Evolutionary conservation across 1,140 invertebrate species (phyloP).

Genomic region (Saxidomus purpurata): DNA sequence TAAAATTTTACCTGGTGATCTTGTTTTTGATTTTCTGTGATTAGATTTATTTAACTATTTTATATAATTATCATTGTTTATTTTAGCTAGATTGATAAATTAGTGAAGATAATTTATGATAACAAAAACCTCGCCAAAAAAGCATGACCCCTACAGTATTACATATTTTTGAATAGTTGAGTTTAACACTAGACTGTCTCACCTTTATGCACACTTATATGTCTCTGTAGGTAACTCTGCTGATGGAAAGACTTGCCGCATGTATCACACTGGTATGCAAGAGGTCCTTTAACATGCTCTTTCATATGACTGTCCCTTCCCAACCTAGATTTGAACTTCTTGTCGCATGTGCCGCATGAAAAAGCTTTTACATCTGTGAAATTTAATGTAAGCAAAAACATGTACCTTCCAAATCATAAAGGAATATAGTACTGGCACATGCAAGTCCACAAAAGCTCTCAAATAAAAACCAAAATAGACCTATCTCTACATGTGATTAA

Average conservation of each 20-base stretch:
- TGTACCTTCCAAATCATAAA: background rate
- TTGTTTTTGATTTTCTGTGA: no score
- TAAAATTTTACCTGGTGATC: no score
- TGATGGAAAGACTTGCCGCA: slow-evolving; percentile 14
- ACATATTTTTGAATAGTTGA: no score
- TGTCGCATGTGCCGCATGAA: background rate
- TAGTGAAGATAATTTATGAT: no score
- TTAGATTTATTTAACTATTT: no score
- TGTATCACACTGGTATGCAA: background rate
- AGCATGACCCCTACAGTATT: no score
- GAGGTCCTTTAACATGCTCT: background rate
- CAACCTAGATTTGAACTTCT: background rate
- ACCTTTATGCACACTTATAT: slow-evolving; percentile 29
- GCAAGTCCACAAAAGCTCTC: background rate
- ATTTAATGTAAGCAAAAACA: background rate
- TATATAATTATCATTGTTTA: no score
- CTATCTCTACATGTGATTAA: no score
- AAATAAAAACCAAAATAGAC: background rate
- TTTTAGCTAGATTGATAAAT: no score
- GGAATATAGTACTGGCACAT: background rate
- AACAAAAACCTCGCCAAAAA: no score
- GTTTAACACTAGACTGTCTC: no score
- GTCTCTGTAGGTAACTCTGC: background rate
- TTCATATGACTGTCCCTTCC: background rate
- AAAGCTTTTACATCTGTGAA: background rate